These are phyloP conservation scores for Aphodius sticticus DNA, from an alignment of 2,888 invertebrate species.

Conservation along the genomic window DNA sequence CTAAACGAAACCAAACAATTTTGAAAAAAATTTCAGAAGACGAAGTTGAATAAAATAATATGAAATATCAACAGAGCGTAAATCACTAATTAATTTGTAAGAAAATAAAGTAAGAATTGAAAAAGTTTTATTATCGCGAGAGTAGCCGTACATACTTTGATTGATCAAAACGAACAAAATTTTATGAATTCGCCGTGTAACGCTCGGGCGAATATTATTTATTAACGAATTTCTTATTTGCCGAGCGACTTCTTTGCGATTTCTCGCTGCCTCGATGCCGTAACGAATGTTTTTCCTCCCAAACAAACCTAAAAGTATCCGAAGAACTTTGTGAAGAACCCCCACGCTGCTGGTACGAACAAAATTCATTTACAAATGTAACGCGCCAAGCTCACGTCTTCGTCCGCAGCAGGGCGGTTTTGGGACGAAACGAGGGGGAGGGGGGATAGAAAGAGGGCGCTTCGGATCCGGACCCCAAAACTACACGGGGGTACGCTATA, in stretches of 20 bases:
- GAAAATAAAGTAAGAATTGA: neutral
- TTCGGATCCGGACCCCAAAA: slow-evolving; percentile 9
- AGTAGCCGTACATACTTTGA: neutral
- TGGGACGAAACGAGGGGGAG: neutral
- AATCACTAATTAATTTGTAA: no score
- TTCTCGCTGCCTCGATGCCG: neutral
- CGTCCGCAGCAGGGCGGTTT: neutral
- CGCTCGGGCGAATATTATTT: neutral
- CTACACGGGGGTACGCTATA: slow-evolving; percentile 10
- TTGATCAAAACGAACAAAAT: neutral
- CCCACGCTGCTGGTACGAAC: slow-evolving; percentile 9
- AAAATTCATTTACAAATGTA: slow-evolving; percentile 26
- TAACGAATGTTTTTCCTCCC: slow-evolving; percentile 4
- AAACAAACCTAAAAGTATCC: neutral
- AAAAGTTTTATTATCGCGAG: neutral
- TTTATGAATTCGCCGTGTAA: neutral
- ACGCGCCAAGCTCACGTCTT: slow-evolving; percentile 7
- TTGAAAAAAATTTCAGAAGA: no score
- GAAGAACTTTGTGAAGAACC: slow-evolving; percentile 13
- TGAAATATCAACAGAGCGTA: no score
- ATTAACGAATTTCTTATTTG: neutral
- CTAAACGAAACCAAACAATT: no score
- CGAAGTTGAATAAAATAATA: no score
- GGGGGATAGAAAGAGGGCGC: neutral
- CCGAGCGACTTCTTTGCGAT: slow-evolving; percentile 4